A percentile compares a stretch with the other conserved stretches of the same genome.
Evolutionary conservation across 2,797 vertebrate species (phyloP).

Genomic region (Eutrigla gurnardus): DNA sequence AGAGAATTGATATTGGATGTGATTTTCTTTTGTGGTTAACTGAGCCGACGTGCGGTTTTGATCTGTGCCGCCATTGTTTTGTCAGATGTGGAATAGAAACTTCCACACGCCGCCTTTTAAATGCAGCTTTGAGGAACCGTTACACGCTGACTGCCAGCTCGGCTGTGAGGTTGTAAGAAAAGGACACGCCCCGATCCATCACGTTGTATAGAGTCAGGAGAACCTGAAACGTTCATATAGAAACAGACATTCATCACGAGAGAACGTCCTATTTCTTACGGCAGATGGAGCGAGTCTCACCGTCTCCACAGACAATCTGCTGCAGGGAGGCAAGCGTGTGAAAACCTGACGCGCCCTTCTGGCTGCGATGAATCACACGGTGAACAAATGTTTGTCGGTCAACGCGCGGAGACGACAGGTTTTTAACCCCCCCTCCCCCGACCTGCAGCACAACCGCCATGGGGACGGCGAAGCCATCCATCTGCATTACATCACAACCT

Average conservation of each 20-base stretch:
- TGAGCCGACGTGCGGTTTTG: conserved; percentile 30
- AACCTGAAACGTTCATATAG: conserved; percentile 15
- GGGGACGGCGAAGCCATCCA: conserved; percentile 54
- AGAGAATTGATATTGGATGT: conserved; percentile 12
- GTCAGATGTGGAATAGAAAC: conserved; percentile 18
- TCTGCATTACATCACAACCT: conserved; percentile 35
- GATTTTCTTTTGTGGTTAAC: conserved; percentile 34
- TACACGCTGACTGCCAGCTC: conserved; percentile 1
- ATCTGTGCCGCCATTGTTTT: conserved; percentile 33
- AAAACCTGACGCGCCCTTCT: conserved; percentile 44
- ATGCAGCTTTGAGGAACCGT: neutral
- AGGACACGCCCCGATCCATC: neutral
- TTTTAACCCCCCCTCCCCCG: conserved; percentile 42
- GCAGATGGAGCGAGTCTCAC: conserved; percentile 57
- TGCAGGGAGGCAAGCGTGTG: conserved; percentile 41
- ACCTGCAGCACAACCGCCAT: conserved; percentile 43
- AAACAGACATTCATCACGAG: conserved; percentile 34
- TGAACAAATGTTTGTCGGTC: conserved; percentile 63
- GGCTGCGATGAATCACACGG: conserved; percentile 62
- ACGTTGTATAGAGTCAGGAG: conserved; percentile 8
- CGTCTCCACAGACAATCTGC: conserved; percentile 57
- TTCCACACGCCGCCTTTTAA: conserved; percentile 20
- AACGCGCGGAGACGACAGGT: conserved; percentile 58
- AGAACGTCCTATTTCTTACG: conserved; percentile 28
- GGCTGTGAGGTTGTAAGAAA: neutral